Percentiles rank a stretch among this genome's conserved stretches.
Evolutionary conservation across 2,888 invertebrate genomes (phyloP).

Genomic region (Polyommatus icarus): DNA sequence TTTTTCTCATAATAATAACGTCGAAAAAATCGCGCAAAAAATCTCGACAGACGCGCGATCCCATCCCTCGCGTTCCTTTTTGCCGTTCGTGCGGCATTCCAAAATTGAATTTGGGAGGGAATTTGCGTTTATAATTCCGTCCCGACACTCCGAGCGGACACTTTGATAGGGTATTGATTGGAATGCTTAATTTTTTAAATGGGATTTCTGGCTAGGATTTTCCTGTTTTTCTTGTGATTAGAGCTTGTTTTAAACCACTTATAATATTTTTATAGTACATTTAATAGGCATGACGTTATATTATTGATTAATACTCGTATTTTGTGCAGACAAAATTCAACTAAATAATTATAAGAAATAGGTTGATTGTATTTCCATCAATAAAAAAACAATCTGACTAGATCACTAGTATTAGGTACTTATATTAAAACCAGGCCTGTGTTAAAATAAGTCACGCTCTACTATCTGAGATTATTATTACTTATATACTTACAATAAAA

Average conservation of each 20-base stretch:
- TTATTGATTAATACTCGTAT: too few relatives aligned
- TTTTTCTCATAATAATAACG: conserved; percentile 80
- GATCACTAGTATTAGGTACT: too few relatives aligned
- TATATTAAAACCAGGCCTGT: too few relatives aligned
- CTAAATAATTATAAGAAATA: background rate
- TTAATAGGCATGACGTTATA: too few relatives aligned
- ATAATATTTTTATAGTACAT: too few relatives aligned
- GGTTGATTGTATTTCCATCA: too few relatives aligned
- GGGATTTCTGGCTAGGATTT: background rate
- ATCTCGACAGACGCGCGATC: conserved; percentile 74
- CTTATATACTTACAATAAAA: too few relatives aligned
- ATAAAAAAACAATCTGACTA: too few relatives aligned
- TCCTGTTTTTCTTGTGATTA: background rate
- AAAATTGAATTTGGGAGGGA: conserved; percentile 57
- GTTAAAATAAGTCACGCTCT: too few relatives aligned
- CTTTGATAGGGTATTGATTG: conserved; percentile 23
- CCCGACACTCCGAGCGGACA: conserved; percentile 5
- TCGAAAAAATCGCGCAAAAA: conserved; percentile 79
- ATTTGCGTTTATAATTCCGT: conserved; percentile 32
- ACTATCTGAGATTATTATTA: too few relatives aligned
- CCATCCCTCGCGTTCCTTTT: conserved; percentile 70
- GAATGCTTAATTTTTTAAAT: conserved; percentile 1
- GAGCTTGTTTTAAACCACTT: background rate
- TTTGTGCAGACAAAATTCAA: background rate
- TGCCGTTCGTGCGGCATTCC: conserved; percentile 54